Conservation (phyloP, 2,113 vertebrate species). For the Crotalus viridis region DNA sequence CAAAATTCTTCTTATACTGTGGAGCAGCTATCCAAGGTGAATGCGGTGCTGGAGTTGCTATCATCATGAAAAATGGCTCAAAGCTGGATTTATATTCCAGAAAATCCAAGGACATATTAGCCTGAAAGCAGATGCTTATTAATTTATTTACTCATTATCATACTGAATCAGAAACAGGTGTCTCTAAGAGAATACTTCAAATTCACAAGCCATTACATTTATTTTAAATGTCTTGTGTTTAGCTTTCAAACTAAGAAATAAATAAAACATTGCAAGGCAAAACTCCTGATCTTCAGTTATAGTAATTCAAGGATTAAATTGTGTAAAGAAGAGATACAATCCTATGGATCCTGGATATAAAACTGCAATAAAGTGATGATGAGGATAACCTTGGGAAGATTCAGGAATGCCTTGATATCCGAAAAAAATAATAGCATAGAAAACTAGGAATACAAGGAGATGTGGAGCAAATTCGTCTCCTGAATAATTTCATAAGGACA, state of each 20-base stretch:
- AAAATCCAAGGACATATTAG: constrained; percentile 93
- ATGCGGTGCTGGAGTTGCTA: constrained; percentile 93
- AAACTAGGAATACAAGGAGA: not conserved
- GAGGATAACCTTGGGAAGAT: not conserved
- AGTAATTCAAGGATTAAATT: not conserved
- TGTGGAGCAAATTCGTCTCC: not conserved
- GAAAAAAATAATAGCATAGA: not conserved
- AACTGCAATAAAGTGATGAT: not conserved
- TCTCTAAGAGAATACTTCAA: not conserved
- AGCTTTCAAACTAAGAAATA: not conserved
- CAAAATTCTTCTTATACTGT: constrained; percentile 86
- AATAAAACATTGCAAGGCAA: not conserved
- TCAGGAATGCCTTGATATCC: not conserved
- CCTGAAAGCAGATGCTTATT: constrained; percentile 70
- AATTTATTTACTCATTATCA: constrained; percentile 1
- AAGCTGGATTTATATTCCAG: constrained; percentile 88
- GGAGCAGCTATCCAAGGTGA: constrained; percentile 94
- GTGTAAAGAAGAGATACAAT: not conserved
- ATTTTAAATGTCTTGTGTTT: not conserved
- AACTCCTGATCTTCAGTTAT: not conserved
- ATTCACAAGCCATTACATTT: not conserved
- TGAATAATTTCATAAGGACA: not conserved
- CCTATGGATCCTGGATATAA: not conserved
- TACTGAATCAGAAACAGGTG: constrained; percentile 13
- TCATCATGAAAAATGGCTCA: constrained; percentile 97